Percentiles rank a stretch among this genome's conserved stretches.
phyloP scores from a whole-genome alignment of 2,113 vertebrate species.

The Aptenodytes patagonicus region DNA sequence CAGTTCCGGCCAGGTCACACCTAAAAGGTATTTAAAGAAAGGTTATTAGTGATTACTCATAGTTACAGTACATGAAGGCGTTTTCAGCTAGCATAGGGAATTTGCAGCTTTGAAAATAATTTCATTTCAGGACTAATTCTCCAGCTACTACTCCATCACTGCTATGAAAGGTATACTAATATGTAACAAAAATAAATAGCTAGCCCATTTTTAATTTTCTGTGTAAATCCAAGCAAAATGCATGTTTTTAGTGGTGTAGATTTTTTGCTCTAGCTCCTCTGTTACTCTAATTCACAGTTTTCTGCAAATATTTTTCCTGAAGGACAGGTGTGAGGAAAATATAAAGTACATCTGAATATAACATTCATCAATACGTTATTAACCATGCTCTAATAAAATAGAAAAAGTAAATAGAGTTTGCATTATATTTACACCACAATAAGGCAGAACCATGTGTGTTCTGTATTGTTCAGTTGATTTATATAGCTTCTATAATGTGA shows the following conservation, averaged over 20 bases:
- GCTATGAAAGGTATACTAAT: not conserved
- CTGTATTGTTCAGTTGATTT: not conserved
- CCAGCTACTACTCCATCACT: not conserved
- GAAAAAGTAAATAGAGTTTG: conserved; percentile 7
- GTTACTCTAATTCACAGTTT: not conserved
- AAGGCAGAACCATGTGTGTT: not conserved
- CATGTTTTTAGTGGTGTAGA: not conserved
- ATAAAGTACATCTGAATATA: not conserved
- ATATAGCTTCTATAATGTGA: not conserved
- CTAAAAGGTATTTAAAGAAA: conserved; percentile 83
- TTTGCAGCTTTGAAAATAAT: not conserved
- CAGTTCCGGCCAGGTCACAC: conserved; percentile 80
- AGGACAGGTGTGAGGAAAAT: not conserved
- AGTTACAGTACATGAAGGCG: fast-evolving
- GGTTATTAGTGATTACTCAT: not conserved
- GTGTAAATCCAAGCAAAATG: not conserved
- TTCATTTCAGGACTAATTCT: not conserved
- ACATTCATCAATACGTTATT: not conserved
- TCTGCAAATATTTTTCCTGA: not conserved
- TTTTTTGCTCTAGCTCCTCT: not conserved
- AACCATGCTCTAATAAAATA: not conserved
- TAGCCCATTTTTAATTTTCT: not conserved
- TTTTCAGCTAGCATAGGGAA: not conserved
- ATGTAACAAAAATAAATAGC: not conserved
- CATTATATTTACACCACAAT: not conserved